Base-by-base conservation (phyloP, 2,797 vertebrate genomes). In the Hylomyscus alleni region DNA sequence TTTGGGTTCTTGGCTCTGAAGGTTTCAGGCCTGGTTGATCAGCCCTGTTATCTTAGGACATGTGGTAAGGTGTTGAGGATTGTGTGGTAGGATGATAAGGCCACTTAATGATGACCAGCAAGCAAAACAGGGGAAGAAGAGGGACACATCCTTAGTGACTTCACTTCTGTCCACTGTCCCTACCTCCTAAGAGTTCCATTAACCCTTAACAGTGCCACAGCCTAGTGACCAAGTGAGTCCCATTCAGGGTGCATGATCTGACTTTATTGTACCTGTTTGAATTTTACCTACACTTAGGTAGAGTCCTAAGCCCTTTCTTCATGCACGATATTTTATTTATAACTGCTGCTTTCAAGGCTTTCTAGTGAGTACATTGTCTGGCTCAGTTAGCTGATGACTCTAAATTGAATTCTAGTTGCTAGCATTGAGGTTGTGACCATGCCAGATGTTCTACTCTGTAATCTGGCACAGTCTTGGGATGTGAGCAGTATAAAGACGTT, bases 11-110 rank as follows among this genome's bases (percentile, higher is more conserved):
- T 44, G 10, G 37, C 13, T 87, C 40, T 20, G 10, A 24, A 22
- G 1, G 31, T 60, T 86, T 80, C 31, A n/a, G 7, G 29, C 78
- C 29, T 47, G 29, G 20, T 26, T 52, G 34, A 54, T 31, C 12
- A 40, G 56, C 6, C 10, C 20, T 37, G 12, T 52, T 91, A 75
- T 19, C 73, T 86, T n/a, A 1, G 52, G 22, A 2, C 19, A 56
- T 78, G 58, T 47, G 7, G 15, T 29, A 1, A 50, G 22, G 17
- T 14, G 19, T 19, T 40, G 6, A 56, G 26, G 13, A 34, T 13
- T 6, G 3, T 1, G 1, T 26, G 19, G 17, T 19, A 24, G 6
- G 50, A 44, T 3, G 34, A 22, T 26, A 24, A 44, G 1, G 4
- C 73, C 20, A 34, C 24, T 11, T 65, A 65, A 20, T 37, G 13